Base-by-base conservation (phyloP, 1,140 invertebrate species). In the Ylistrum balloti region DNA sequence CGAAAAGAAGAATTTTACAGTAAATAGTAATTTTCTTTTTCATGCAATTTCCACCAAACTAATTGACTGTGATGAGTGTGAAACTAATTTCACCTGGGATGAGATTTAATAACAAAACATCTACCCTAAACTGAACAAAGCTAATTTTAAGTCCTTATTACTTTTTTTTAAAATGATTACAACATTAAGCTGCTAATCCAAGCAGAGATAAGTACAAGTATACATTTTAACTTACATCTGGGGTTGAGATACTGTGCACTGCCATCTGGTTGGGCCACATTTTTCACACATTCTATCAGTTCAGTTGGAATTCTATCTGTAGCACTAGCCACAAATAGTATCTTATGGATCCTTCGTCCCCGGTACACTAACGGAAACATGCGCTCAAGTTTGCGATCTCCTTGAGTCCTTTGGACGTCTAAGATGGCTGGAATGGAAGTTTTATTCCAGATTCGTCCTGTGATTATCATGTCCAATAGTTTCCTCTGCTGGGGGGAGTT, bases 251-350 rank as follows among this genome's bases (percentile, higher is more conserved):
- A 90, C 0, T 32, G 33, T 3, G 56, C 41, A 33, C 89, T 91
- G 11, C 91, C 91, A 28, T 90, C 91, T 17, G 91, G 91, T 33
- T 91, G 91, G 15, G 91, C 88, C n/a, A 91, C 91, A 56, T 86
- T 91, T 41, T 89, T 88, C 2, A 91, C 89, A 88, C 86, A 88
- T 38, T 88, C 45, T n/a, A 91, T 91, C 7, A 91, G 74, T 11
- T 87, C 74, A 13, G 45, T 88, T 0, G 91, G 91, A 56, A 91
- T 86, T 35, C 88, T 87, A 86, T 91, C 91, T n/a, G 56, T 88
- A 38, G 91, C 91, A 56, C 87, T 90, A 22, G 89, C 87, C 0
- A 91, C 89, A 85, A 91, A 91, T 5, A 91, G 22, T 9, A 91
- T 91, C 86, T 91, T 91, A 41, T 91, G 88, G 10, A 91, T 91